Base-by-base conservation (phyloP, 2,797 vertebrate species). In the Oophaga sylvatica region DNA sequence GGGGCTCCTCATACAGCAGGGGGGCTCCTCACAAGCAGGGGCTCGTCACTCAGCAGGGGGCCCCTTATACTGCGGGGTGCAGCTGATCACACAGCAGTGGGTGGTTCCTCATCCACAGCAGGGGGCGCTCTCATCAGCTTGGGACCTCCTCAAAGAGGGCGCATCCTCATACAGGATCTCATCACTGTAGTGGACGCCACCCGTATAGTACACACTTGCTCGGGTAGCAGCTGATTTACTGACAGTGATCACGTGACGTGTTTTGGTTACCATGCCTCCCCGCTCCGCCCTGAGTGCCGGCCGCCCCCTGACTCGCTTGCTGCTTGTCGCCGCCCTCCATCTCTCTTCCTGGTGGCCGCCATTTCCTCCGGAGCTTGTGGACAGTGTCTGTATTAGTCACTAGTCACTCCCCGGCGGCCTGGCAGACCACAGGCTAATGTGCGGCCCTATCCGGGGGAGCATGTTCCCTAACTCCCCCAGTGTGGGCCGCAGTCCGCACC, bases 381-480 rank as follows among this genome's bases (percentile, higher is more conserved):
- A 12, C 19, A 77, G 67, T 60, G 19, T 29, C 57, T 8, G 57
- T 84, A 5, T 20, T 26, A 31, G 29, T 22, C 4, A 4, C 53
- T 22, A 17, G 13, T 59, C 7, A 15, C 48, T 71, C 57, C 29
- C 22, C 62, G 29, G 57, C 45, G 75, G 83, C 59, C 87, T 88
- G 87, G 45, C 56, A 22, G 26, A 56, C 31, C 60, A 65, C 88
- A 89, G 62, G 35, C 88, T 86, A 48, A 89, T 95, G 94, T 93
- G 93, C 70, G 85, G 90, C 84, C 93, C 90, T 88, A 90, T 90
- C 89, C 90, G 90, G 92, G 92, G 90, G 91, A 96, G 91, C 88
- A 97, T 97, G 96, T 96, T 95, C 92, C 94, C 95, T 91, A 95
- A 95, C 90, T 91, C 93, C 86, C 94, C 93, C 87, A 93, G 81